These are phyloP conservation scores for Nymphicus hollandicus DNA, from an alignment of 2,113 vertebrate genomes.

Conservation along the genomic window DNA sequence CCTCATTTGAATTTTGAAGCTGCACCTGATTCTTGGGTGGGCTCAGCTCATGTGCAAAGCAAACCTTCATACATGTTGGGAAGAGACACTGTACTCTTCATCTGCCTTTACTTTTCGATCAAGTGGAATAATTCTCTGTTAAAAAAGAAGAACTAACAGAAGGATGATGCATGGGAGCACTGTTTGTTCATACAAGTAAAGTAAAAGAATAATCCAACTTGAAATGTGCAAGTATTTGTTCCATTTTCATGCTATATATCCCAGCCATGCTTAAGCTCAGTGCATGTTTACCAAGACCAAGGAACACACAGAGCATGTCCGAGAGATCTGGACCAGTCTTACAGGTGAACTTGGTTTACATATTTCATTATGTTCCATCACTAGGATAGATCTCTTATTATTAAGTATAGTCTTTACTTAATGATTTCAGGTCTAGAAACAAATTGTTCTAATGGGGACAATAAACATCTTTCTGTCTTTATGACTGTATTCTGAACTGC, in stretches of 20 bases:
- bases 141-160: background rate
- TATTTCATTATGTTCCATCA: background rate
- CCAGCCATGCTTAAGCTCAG: background rate
- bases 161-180: background rate
- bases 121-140: background rate
- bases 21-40: background rate
- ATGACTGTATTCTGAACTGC: background rate
- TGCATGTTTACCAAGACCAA: background rate
- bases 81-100: background rate
- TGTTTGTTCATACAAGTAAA: background rate
- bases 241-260: background rate
- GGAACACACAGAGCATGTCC: rapidly evolving
- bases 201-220: background rate
- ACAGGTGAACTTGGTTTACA: rapidly evolving
- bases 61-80: background rate
- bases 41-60: background rate
- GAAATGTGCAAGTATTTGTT: background rate
- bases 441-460: background rate
- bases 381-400: background rate
- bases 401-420: background rate
- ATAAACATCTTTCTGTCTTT: background rate
- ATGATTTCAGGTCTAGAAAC: background rate
- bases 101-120: background rate
- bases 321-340: background rate
- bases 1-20: background rate